Percentiles rank a stretch among this genome's conserved stretches.
phyloP scores from a whole-genome alignment of 2,888 invertebrate genomes.

The Hirtodrosophila trivittata region DNA sequence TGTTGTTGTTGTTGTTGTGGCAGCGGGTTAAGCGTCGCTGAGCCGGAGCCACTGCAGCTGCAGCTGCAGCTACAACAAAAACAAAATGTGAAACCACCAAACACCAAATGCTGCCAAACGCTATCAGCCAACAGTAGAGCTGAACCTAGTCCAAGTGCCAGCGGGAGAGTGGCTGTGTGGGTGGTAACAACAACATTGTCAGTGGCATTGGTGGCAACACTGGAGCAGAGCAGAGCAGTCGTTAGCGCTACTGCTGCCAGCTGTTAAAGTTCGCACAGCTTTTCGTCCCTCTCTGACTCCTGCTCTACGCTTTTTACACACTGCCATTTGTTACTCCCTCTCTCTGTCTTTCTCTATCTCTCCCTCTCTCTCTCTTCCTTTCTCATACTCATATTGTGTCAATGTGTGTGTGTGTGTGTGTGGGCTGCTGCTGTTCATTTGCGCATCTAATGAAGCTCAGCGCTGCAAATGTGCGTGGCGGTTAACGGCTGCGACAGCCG shows the following conservation, averaged over 20 bases:
- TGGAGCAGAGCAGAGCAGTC: constrained; percentile 43
- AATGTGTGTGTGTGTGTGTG: constrained; percentile 3
- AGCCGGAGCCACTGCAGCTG: constrained; percentile 19
- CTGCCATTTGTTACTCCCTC: too few relatives aligned
- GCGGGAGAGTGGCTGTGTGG: constrained; percentile 1
- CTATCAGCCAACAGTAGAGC: constrained; percentile 58
- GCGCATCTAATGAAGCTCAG: constrained; percentile 73
- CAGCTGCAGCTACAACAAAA: constrained; percentile 58
- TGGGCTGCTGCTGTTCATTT: constrained; percentile 60
- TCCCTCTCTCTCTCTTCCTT: neutral
- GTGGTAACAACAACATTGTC: constrained; percentile 35
- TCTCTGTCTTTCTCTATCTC: neutral
- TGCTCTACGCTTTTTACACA: too few relatives aligned
- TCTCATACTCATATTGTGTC: neutral
- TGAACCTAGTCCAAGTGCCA: neutral
- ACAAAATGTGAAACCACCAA: constrained; percentile 70
- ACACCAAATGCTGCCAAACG: constrained; percentile 72
- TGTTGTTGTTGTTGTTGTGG: constrained; percentile 41
- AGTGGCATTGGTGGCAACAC: constrained; percentile 45
- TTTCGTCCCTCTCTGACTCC: neutral
- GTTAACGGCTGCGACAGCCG: constrained; percentile 56
- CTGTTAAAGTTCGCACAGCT: constrained; percentile 70
- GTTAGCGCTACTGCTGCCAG: constrained; percentile 63
- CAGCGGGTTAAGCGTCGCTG: constrained; percentile 48
- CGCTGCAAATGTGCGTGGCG: constrained; percentile 75